Base-by-base conservation (phyloP, 2,113 vertebrate genomes). In the Phylloscopus trochiloides region DNA sequence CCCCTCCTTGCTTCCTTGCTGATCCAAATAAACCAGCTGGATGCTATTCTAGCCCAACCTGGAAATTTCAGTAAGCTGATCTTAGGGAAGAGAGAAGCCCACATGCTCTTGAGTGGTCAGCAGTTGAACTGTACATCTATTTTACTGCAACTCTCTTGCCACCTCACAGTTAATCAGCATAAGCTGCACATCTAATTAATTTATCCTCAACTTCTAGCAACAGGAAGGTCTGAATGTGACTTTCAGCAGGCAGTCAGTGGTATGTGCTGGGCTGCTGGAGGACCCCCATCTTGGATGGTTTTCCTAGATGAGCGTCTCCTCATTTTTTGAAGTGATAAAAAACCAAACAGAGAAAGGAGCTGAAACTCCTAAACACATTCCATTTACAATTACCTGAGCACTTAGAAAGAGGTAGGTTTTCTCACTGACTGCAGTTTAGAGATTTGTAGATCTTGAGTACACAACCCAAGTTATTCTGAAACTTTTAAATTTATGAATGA, bases 151-250 rank as follows among this genome's bases (percentile, higher is more conserved):
- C 79, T 81, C 59, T 95, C 82, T 61, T 50, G 90, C 68, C 54
- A 90, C 76, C 73, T 89, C 83, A 50, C 25, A 91, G 73, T 59
- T 92, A 84, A 95, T 82, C 84, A 93, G 63, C 63, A 14, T 87
- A 88, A 95, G 38, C 43, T 1, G 51, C 81, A 86, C 32, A 38
- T 86, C 92, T 92, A 92, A 95, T 94, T 90, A 73, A 91, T 73
- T 93, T 92, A 71, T 75, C 51, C 66, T 86, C 40, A 85, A 80
- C 48, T 94, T 93, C 28, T 26, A 85, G 71, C 55, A 72, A 81
- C 31, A 52, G 55, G 25, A 74, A 61, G 54, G 66, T 65, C 36
- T 84, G 63, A 91, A 67, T 47, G 58, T 61, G 75, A 70, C 75
- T 83, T 82, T 42, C n/a, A 63, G 59, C 68, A 88, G 0, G 0